phyloP scores from a whole-genome alignment of 2,113 vertebrate species.

The Propithecus coquereli region DNA sequence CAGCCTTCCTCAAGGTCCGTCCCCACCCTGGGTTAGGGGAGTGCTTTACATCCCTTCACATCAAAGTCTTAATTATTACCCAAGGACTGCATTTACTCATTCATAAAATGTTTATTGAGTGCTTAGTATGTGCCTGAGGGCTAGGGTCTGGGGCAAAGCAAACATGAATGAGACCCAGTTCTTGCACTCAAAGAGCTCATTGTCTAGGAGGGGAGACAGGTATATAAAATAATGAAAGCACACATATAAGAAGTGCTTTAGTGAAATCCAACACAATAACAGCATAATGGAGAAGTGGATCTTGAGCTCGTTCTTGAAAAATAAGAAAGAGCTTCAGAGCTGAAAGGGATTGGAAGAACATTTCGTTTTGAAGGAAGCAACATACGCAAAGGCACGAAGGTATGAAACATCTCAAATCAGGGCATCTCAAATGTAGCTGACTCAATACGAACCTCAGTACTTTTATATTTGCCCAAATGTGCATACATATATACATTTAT shows the following conservation, averaged over 20 bases:
- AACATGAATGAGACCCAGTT: constrained; percentile 42
- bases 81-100: constrained; percentile 26
- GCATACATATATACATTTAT: neutral
- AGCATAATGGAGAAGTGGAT: neutral
- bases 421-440: neutral
- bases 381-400: neutral
- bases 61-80: constrained; percentile 50
- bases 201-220: constrained; percentile 11
- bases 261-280: neutral
- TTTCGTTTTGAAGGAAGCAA: neutral
- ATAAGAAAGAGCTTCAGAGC: neutral
- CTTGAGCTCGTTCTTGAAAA: constrained; percentile 8
- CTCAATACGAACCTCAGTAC: neutral
- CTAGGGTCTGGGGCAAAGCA: constrained; percentile 34
- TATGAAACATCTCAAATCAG: neutral
- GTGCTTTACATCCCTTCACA: neutral
- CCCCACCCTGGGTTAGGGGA: neutral
- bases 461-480: neutral
- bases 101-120: constrained; percentile 67
- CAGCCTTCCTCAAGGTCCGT: neutral
- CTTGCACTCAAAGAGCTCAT: constrained; percentile 34
- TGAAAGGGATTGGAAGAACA: neutral
- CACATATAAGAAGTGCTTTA: neutral
- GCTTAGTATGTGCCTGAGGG: constrained; percentile 53
- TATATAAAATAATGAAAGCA: neutral